A percentile compares a stretch with the other conserved stretches of the same genome.
These are phyloP conservation scores for Ceyx erithaca DNA, from an alignment of 2,797 vertebrate species.

Conservation along the genomic window DNA sequence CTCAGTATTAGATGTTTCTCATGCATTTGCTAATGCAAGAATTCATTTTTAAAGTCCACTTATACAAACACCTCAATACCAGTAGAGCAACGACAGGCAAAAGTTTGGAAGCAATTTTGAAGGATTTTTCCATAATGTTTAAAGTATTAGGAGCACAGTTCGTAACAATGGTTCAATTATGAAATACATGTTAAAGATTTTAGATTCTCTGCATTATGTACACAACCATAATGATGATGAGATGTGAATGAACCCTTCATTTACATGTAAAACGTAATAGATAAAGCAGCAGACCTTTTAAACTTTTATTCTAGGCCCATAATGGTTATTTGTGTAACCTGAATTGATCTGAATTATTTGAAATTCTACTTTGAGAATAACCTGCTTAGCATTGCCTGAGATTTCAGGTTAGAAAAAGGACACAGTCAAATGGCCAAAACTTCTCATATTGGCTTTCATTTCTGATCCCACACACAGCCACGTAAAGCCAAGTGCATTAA, in stretches of 20 bases:
- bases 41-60: not conserved
- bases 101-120: constrained; percentile 8
- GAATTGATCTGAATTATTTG: not conserved
- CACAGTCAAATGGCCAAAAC: not conserved
- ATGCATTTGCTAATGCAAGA: constrained; percentile 39
- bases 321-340: not conserved
- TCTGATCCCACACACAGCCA: not conserved
- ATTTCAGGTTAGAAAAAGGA: not conserved
- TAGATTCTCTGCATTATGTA: constrained; percentile 17
- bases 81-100: not conserved
- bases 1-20: constrained; percentile 37
- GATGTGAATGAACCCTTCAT: constrained; percentile 6
- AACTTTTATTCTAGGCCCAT: not conserved
- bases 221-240: not conserved
- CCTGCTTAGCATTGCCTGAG: not conserved
- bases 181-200: constrained; percentile 48
- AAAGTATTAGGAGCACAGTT: constrained; percentile 18
- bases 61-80: not conserved
- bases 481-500: not conserved
- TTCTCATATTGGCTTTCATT: not conserved
- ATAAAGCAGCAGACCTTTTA: not conserved
- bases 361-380: not conserved
- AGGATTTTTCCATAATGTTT: not conserved
- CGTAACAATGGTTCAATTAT: constrained; percentile 10
- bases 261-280: not conserved